Evolutionary conservation across 2,113 vertebrate genomes (phyloP).

Genomic region (Chitala chitala): DNA sequence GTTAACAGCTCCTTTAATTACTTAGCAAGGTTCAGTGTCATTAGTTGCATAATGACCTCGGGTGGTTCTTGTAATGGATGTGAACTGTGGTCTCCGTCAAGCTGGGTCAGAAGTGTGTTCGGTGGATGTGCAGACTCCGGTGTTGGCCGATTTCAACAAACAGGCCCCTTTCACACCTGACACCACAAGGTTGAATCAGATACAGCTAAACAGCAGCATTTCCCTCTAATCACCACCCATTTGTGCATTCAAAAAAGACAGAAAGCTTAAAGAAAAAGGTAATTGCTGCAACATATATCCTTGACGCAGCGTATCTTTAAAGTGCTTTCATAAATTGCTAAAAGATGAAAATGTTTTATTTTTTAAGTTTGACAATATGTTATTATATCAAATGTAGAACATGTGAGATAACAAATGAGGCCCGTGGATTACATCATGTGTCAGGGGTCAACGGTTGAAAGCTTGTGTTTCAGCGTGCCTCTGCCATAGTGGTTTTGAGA

Average conservation of each 20-base stretch:
- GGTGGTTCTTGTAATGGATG: background rate
- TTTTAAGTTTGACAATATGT: background rate
- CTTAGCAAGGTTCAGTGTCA: background rate
- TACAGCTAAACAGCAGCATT: background rate
- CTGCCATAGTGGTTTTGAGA: background rate
- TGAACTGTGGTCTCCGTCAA: background rate
- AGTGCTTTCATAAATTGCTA: constrained; percentile 1
- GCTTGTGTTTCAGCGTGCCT: background rate
- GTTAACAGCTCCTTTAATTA: background rate
- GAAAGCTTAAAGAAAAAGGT: background rate
- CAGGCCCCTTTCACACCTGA: background rate
- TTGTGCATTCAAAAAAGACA: background rate
- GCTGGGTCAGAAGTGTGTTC: background rate
- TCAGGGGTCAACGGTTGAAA: constrained; percentile 1
- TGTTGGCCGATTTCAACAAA: too few species aligned
- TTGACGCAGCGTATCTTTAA: background rate
- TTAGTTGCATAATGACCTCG: background rate
- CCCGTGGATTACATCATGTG: background rate
- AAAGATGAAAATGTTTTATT: constrained; percentile 1
- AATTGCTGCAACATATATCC: constrained; percentile 3
- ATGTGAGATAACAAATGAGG: background rate
- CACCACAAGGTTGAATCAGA: background rate
- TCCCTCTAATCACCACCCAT: background rate
- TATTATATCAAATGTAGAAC: constrained; percentile 2
- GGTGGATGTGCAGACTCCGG: background rate